Evolutionary conservation across 2,888 invertebrate species (phyloP).

Genomic region (Noctua janthina): DNA sequence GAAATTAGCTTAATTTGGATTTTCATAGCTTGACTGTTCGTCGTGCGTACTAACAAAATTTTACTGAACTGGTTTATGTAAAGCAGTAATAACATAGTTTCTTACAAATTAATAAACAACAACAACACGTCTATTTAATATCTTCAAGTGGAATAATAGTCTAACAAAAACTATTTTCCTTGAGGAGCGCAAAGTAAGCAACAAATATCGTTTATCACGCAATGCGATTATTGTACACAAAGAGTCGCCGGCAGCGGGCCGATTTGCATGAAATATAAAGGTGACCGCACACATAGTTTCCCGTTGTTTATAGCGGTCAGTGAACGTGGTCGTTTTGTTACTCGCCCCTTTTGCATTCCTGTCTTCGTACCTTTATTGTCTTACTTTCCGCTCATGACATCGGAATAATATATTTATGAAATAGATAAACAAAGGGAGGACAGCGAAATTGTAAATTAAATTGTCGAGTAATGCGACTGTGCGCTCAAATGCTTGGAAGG

Average conservation of each 20-base stretch:
- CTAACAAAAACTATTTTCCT: constrained; percentile 52
- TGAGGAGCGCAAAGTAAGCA: constrained; percentile 60
- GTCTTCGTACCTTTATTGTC: constrained; percentile 88
- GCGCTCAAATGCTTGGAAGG: constrained; percentile 46
- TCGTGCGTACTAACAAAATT: constrained; percentile 26
- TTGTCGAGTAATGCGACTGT: constrained; percentile 60
- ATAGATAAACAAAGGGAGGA: constrained; percentile 75
- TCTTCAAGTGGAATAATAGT: constrained; percentile 42
- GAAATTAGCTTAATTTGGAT: too few relatives aligned
- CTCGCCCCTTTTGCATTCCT: constrained; percentile 86
- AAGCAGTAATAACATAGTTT: background rate
- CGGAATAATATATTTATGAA: constrained; percentile 83
- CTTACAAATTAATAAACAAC: constrained; percentile 22
- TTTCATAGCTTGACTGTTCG: too few relatives aligned
- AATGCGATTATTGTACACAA: constrained; percentile 79
- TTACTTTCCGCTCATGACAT: constrained; percentile 87
- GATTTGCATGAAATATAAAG: constrained; percentile 90
- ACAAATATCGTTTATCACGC: constrained; percentile 76
- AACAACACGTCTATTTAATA: constrained; percentile 26
- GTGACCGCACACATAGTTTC: constrained; percentile 88
- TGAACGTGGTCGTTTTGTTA: constrained; percentile 79
- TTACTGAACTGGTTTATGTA: constrained; percentile 11
- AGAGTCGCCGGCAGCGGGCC: constrained; percentile 72
- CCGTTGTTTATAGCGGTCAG: constrained; percentile 89
- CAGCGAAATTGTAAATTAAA: constrained; percentile 63